These are phyloP conservation scores for Drosophila kambysellisi DNA, from an alignment of 2,888 invertebrate genomes.

Conservation along the genomic window DNA sequence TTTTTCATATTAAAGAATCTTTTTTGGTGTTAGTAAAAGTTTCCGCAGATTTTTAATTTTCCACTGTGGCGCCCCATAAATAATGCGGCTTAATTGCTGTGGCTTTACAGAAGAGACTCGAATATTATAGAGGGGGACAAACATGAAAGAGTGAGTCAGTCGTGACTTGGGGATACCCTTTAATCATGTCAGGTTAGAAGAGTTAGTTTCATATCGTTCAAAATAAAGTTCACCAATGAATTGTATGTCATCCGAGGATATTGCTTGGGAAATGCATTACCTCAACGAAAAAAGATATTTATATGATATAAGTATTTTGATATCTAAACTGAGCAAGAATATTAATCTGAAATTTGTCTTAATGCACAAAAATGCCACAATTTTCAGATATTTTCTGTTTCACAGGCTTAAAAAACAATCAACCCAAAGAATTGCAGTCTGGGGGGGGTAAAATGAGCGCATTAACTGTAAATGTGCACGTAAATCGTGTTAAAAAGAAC, in stretches of 20 bases:
- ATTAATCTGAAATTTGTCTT: not conserved
- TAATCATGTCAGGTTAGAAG: not conserved
- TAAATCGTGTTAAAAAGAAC: constrained; percentile 76
- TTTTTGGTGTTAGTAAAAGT: constrained; percentile 29
- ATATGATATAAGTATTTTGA: not conserved
- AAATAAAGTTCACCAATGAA: not conserved
- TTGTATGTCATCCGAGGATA: not conserved
- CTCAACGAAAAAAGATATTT: not conserved
- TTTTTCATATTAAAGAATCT: constrained; percentile 32
- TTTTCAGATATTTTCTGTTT: not conserved
- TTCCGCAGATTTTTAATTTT: constrained; percentile 51
- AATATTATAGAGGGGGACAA: constrained; percentile 12
- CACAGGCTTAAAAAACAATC: not conserved
- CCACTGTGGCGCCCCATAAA: constrained; percentile 44
- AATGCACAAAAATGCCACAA: not conserved
- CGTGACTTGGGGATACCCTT: constrained; percentile 14
- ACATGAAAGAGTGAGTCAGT: not conserved
- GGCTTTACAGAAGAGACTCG: constrained; percentile 40
- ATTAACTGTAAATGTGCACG: constrained; percentile 63
- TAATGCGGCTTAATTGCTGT: constrained; percentile 77
- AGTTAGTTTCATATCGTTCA: not conserved
- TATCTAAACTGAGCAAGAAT: not conserved
- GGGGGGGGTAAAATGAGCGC: constrained; percentile 28
- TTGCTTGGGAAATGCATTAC: not conserved
- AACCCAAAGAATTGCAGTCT: not conserved